Conservation (phyloP, 2,797 vertebrate species). For the Eulemur albifrons region DNA sequence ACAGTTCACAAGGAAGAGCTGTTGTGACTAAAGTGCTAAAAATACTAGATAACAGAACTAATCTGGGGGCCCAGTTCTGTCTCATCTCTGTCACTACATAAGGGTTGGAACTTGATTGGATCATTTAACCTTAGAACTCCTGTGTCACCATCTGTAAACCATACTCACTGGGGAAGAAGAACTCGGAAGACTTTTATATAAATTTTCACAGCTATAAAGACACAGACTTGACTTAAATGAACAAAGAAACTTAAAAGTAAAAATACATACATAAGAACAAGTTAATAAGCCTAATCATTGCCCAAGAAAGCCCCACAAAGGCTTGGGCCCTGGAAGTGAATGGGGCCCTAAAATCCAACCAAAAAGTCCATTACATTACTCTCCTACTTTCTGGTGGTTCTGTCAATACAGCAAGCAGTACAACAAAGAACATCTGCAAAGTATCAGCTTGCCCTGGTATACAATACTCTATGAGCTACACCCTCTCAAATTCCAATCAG, state of each 20-base stretch:
- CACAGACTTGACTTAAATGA: background rate
- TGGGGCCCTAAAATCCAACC: background rate
- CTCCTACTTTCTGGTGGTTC: background rate
- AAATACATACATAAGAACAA: background rate
- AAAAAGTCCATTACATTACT: background rate
- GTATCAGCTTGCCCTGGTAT: background rate
- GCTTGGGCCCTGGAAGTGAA: background rate
- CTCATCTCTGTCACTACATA: background rate
- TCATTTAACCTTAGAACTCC: background rate
- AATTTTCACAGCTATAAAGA: background rate
- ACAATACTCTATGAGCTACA: background rate
- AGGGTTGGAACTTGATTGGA: background rate
- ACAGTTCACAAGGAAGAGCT: slow-evolving; percentile 7
- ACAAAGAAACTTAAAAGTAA: background rate
- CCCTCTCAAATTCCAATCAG: background rate
- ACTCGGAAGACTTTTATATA: background rate
- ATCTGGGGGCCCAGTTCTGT: background rate
- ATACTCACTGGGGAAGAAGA: background rate
- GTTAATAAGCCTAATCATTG: background rate
- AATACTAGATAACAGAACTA: background rate
- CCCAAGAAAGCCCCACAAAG: background rate
- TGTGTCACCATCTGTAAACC: background rate
- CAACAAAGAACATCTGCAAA: background rate
- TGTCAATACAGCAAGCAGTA: background rate
- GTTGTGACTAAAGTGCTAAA: background rate